Evolutionary conservation across 2,888 invertebrate genomes (phyloP).

Genomic region (Hypena proboscidalis): DNA sequence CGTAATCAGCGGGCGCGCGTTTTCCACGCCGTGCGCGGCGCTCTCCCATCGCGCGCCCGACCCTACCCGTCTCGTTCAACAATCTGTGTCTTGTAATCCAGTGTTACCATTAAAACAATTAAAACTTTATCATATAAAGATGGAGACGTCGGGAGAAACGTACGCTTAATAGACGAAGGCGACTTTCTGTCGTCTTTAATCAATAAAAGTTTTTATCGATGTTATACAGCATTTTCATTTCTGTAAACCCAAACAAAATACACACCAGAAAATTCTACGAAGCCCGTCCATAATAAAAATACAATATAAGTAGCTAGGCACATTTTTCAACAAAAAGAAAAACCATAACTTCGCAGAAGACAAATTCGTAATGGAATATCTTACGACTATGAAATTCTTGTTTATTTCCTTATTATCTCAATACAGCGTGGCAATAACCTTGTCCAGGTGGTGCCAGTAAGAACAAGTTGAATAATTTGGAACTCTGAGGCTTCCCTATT

Average conservation of each 20-base stretch:
- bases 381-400: no score
- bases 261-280: no score
- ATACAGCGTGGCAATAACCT: no score
- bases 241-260: neutral
- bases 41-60: conserved; percentile 67
- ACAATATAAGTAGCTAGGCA: no score
- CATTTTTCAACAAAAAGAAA: no score
- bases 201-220: conserved; percentile 85
- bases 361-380: no score
- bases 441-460: no score
- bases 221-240: conserved; percentile 70
- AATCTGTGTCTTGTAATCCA: conserved; percentile 80
- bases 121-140: conserved; percentile 73
- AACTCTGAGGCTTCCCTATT: neutral
- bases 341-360: no score
- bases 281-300: no score
- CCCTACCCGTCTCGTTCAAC: conserved; percentile 74
- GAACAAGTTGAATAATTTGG: conserved; percentile 4
- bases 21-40: conserved; percentile 67
- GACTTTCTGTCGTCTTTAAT: conserved; percentile 75
- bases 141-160: conserved; percentile 76
- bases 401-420: no score
- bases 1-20: conserved; percentile 73
- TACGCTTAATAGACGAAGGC: conserved; percentile 81
- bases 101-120: conserved; percentile 74